Percentiles rank a stretch among this genome's conserved stretches.
phyloP scores from a whole-genome alignment of 2,113 vertebrate species.

The Plectropomus leopardus region DNA sequence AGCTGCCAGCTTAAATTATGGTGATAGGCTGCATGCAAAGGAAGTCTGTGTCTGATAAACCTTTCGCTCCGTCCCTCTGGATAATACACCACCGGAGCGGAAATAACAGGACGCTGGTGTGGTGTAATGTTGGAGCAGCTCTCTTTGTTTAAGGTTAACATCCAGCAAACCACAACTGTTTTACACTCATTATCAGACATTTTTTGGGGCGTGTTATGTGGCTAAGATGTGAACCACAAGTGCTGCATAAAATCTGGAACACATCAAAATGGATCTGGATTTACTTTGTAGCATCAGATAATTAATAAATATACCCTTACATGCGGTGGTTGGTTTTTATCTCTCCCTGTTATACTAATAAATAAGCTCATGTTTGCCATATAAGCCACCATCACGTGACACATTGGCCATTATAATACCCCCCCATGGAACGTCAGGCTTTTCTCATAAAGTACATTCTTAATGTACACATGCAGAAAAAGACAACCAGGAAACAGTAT shows the following conservation, averaged over 20 bases:
- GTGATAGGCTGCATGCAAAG: slow-evolving; percentile 63
- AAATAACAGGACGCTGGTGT: slow-evolving; percentile 58
- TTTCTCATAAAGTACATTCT: slow-evolving; percentile 53
- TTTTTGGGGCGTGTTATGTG: slow-evolving; percentile 23
- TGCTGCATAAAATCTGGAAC: slow-evolving; percentile 27
- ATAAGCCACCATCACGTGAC: neutral
- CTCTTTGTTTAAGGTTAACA: slow-evolving; percentile 50
- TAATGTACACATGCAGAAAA: slow-evolving; percentile 42
- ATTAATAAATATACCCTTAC: slow-evolving; percentile 49
- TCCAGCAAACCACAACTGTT: slow-evolving; percentile 44
- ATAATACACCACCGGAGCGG: slow-evolving; percentile 42
- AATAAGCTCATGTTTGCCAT: slow-evolving; percentile 35
- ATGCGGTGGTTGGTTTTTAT: slow-evolving; percentile 24
- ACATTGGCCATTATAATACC: slow-evolving; percentile 45
- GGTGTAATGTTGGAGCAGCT: slow-evolving; percentile 39
- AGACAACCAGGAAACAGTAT: slow-evolving; percentile 23
- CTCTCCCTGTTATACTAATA: slow-evolving; percentile 20
- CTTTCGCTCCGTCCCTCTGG: slow-evolving; percentile 49
- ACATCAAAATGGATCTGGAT: slow-evolving; percentile 37
- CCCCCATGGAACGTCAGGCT: slow-evolving; percentile 40
- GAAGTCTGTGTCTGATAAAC: slow-evolving; percentile 68
- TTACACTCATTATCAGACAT: slow-evolving; percentile 20
- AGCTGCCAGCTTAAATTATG: slow-evolving; percentile 68
- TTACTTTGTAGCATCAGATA: slow-evolving; percentile 34
- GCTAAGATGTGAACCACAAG: slow-evolving; percentile 34